Percentiles rank a stretch among this genome's conserved stretches.
These are phyloP conservation scores for Cataglyphis altisquamis DNA, from an alignment of 2,888 invertebrate species.

Conservation along the genomic window DNA sequence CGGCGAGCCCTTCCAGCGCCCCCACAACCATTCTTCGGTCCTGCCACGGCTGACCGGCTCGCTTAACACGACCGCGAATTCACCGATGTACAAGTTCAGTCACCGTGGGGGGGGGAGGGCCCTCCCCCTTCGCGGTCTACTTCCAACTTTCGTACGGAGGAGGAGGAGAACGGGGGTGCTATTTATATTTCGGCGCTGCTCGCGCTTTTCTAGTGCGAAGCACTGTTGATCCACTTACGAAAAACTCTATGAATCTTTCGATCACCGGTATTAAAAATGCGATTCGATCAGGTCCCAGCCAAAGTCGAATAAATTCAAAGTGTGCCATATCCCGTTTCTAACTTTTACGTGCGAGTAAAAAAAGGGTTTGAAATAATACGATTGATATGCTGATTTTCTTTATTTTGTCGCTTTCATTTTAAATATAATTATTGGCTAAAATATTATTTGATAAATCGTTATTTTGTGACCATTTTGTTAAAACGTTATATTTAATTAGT, in stretches of 20 bases:
- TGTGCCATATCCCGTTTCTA: background rate
- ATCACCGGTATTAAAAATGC: slow-evolving; percentile 17
- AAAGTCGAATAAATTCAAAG: background rate
- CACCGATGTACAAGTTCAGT: slow-evolving; percentile 81
- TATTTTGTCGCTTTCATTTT: background rate
- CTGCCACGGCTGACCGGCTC: slow-evolving; percentile 63
- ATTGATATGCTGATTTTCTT: background rate
- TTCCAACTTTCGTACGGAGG: slow-evolving; percentile 56
- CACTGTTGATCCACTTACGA: slow-evolving; percentile 12
- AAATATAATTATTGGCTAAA: background rate
- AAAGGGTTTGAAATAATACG: background rate
- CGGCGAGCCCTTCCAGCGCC: slow-evolving; percentile 59
- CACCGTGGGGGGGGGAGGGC: slow-evolving; percentile 79
- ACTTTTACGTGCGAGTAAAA: slow-evolving; percentile 14
- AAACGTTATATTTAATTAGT: background rate
- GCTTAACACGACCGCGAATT: slow-evolving; percentile 82
- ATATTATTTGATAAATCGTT: background rate
- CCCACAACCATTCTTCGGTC: slow-evolving; percentile 49
- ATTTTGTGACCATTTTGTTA: background rate
- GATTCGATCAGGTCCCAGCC: background rate
- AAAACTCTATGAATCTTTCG: slow-evolving; percentile 12
- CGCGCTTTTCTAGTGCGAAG: slow-evolving; percentile 20
- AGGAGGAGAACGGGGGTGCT: slow-evolving; percentile 17
- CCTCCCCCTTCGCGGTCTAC: slow-evolving; percentile 25
- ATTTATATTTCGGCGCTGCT: slow-evolving; percentile 73